Base-by-base conservation (phyloP, 2,888 invertebrate genomes). In the Tetanocera ferruginea region DNA sequence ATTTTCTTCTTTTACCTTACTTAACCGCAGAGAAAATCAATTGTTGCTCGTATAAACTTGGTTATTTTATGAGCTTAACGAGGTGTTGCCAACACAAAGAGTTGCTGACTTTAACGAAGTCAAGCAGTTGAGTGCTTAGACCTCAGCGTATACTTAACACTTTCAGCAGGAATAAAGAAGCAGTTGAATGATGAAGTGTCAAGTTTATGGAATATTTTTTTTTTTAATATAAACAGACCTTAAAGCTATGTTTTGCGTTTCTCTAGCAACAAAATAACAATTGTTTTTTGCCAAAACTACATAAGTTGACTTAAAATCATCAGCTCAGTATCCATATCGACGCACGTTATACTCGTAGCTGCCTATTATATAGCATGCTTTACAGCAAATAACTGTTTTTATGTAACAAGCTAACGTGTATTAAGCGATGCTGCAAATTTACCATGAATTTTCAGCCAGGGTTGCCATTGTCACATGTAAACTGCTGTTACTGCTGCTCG, bases 31-130 rank as follows among this genome's bases (percentile, higher is more conserved):
- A 5, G 17, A 31, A 25, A 64, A 64, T 64, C 64, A 64, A 64
- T 64, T 64, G 64, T 64, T 64, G 34, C 64, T 25, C 64, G 28
- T 34, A 64, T 31, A 64, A 64, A 64, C 64, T 64, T n/a, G 25
- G 64, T 9, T 64, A 31, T 25, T 64, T 64, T 64, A 64, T 31
- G 64, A 64, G 64, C 25, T 28, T 31, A 55, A 55, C 55, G 23
- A 55, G 23, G 55, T 55, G 55, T 55, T 55, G 55, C 55, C 23
- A 23, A 34, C 62, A 62, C 28, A 23, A 28, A 62, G 28, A 6
- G 31, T 62, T 62, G 62, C 62, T 25, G 17, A 23, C 28, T 60
- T 14, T 25, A 60, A 28, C 11, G 28, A 6, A 11, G 25, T 60
- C 57, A 55, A 55, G n/a, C 57, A 23, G 25, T 11, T 23, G 25